Evolutionary conservation across 2,888 invertebrate genomes (phyloP), one percentile per base, ranked within the genome.

Genomic region (Bombyx huttoni): DNA sequence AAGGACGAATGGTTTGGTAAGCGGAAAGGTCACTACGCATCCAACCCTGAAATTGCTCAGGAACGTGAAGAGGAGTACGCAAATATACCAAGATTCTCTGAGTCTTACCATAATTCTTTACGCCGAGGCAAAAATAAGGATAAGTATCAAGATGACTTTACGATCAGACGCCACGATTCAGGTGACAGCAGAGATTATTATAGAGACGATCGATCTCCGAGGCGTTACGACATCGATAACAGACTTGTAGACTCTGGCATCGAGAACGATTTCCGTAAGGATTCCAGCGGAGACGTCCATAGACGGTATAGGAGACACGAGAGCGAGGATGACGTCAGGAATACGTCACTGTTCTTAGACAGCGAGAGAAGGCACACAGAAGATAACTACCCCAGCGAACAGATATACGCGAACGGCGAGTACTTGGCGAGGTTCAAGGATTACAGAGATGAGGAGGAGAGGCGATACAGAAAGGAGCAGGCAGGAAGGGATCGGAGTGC

Each of bases 221-320:
- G 85, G 51, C 72, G 89, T 53, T 81, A 78, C 52, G 89, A 89
- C 49, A 84, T 85, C 55, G 92, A 91, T 60, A 93, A 91, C 64
- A 89, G 92, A 52, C 83, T 93, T 51, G 92, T 92, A 3, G 94
- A 95, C 79, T 95, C 94, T 0, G 94, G 95, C 0, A 94, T 94
- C 58, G 94, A 94, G 68, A 94, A 94, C 61, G 94, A 95, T 73
- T 93, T 93, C 64, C 90, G 94, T 51, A 90, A 94, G 57, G 94
- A 94, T 64, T 93, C 93, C 0, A 91, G 89, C 61, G 89, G 89
- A 13, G 91, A 91, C 54, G 73, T 91, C 13, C 76, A 83, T 52
- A 74, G 73, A 53, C 74, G 75, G 55, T 68, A 74, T 49, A 70
- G 73, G 54, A 80, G 78, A 61, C 89, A 90, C 57, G 92, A 92